Conservation (phyloP, 2,888 invertebrate species). For the Boloria selene region DNA sequence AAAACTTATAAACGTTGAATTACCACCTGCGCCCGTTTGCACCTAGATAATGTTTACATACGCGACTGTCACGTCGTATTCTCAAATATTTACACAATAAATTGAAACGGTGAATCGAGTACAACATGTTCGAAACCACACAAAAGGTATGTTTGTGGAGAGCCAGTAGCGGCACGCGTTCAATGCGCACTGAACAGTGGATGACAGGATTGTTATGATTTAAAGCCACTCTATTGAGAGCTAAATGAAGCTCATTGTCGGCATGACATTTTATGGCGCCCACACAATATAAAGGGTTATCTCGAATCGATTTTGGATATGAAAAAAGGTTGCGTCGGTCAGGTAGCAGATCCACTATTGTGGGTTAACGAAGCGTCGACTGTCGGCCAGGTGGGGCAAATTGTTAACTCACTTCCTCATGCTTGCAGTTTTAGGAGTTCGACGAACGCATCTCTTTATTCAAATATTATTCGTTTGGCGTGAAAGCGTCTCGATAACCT, state of each 20-base stretch:
- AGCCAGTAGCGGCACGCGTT: slow-evolving; percentile 56
- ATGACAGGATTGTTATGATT: slow-evolving; percentile 63
- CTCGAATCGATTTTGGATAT: slow-evolving; percentile 34
- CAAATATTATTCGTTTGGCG: slow-evolving; percentile 76
- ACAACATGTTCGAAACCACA: slow-evolving; percentile 43
- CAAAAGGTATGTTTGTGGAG: slow-evolving; percentile 61
- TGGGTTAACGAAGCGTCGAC: slow-evolving; percentile 68
- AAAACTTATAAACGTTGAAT: slow-evolving; percentile 51
- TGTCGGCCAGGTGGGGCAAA: slow-evolving; percentile 65
- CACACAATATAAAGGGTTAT: slow-evolving; percentile 65
- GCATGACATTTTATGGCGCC: slow-evolving; percentile 62
- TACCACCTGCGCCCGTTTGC: slow-evolving; percentile 56
- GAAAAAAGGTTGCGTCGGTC: slow-evolving; percentile 48
- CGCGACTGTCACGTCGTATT: slow-evolving; percentile 64
- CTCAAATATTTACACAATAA: slow-evolving; percentile 49
- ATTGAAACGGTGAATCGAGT: slow-evolving; percentile 49
- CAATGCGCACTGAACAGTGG: slow-evolving; percentile 55
- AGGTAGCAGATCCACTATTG: slow-evolving; percentile 71
- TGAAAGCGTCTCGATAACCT: slow-evolving; percentile 77
- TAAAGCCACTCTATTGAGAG: slow-evolving; percentile 55
- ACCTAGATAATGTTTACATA: slow-evolving; percentile 56
- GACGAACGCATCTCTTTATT: slow-evolving; percentile 73
- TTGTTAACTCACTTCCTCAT: slow-evolving; percentile 45
- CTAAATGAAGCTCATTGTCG: slow-evolving; percentile 66
- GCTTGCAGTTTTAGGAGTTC: slow-evolving; percentile 73